Base-by-base conservation (phyloP, 2,888 invertebrate species). In the Stenurella melanura region DNA sequence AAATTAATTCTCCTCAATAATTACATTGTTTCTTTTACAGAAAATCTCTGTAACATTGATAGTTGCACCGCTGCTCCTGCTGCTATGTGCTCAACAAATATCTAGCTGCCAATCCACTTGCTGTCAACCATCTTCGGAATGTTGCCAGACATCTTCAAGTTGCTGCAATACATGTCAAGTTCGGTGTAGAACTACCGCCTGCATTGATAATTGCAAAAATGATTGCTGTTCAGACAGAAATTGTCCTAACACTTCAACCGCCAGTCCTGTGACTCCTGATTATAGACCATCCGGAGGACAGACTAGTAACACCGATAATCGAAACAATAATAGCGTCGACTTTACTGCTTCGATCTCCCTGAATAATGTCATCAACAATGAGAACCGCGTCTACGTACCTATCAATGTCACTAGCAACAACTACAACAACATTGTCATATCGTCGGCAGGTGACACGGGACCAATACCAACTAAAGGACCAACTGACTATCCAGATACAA, bases 321-420 rank as follows among this genome's bases (percentile, higher is more conserved):
- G 21, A 26, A 79, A 76, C 18, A 63, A 19, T 0, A 69, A 75
- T 56, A 77, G 70, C n/a, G 50, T 26, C 5, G 67, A 69, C 50
- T 10, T 77, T 0, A 18, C 72, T 10, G 26, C 57, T 4, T 57
- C 74, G 17, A 21, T 79, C 2, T 77, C 38, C 34, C 10, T 80
- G 2, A 79, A 68, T 12, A 81, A 83, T 66, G 69, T 17, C 1
- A 56, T 83, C 21, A 67, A 71, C 10, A 74, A 76, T 12, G 68
- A 70, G 21, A 81, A 83, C 38, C 61, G 50, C 17, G 63, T 83
- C 10, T 11, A 76, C 50, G 19, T 79, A 11, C 81, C 79, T 38
- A 74, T 83, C 11, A 72, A 11, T 30, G 72, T 83, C 1, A 50
- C 58, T n/a, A 77, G 73, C 64, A 66, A 67, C 15, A 78, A 80